Conservation (phyloP, 2,113 vertebrate species). For the Sceloporus tristichus region DNA sequence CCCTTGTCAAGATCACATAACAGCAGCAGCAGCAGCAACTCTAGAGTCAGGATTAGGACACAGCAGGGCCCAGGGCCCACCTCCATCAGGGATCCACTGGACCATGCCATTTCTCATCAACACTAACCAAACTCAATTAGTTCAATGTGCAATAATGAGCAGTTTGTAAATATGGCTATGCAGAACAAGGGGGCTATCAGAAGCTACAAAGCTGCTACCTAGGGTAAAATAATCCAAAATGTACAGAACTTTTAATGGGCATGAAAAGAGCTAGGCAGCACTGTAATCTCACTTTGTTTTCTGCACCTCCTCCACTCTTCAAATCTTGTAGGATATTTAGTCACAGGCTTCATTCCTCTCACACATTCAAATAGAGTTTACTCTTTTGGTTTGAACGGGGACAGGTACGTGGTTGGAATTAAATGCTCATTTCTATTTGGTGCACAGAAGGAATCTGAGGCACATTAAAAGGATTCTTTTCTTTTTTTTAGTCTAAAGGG, state of each 20-base stretch:
- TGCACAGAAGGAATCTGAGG: slow-evolving; percentile 36
- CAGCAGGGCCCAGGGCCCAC: slow-evolving; percentile 10
- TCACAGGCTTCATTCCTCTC: slow-evolving; percentile 51
- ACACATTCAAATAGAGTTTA: slow-evolving; percentile 55
- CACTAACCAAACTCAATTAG: not conserved
- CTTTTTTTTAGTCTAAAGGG: slow-evolving; percentile 67
- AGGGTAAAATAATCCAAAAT: slow-evolving; percentile 62
- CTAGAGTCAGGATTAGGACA: not conserved
- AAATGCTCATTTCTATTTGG: slow-evolving; percentile 56
- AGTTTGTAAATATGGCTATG: slow-evolving; percentile 17
- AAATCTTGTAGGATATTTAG: slow-evolving; percentile 59
- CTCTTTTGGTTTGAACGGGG: slow-evolving; percentile 60
- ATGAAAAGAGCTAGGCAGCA: slow-evolving; percentile 25
- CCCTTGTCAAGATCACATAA: not conserved
- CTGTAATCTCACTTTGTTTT: slow-evolving; percentile 22
- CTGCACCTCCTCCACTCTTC: not conserved
- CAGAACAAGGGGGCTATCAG: not conserved
- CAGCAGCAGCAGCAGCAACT: not conserved
- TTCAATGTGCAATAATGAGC: not conserved
- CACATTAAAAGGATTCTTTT: slow-evolving; percentile 62
- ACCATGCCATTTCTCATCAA: slow-evolving; percentile 5
- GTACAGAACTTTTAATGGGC: slow-evolving; percentile 58
- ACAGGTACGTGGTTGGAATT: slow-evolving; percentile 71
- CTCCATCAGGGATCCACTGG: slow-evolving; percentile 9
- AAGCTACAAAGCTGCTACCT: slow-evolving; percentile 39